Conservation (phyloP, 2,797 vertebrate genomes). For the Cyclura pinguis region DNA sequence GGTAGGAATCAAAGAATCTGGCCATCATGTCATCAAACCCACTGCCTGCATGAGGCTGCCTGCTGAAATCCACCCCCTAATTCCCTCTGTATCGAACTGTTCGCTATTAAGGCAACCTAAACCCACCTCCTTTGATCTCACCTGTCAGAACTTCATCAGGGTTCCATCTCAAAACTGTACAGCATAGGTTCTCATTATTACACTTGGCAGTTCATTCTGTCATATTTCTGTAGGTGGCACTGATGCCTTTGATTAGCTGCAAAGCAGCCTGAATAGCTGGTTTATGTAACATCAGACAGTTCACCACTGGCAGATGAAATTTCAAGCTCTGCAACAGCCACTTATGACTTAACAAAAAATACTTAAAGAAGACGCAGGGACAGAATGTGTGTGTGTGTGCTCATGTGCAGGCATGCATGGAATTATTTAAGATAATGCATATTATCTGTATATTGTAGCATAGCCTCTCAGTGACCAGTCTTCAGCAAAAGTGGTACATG, state of each 20-base stretch:
- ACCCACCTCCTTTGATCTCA: constrained; percentile 25
- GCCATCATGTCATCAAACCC: background rate
- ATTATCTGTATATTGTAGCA: background rate
- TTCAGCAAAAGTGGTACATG: background rate
- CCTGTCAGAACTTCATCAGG: constrained; percentile 20
- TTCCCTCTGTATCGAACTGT: background rate
- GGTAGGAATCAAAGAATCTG: constrained; percentile 6
- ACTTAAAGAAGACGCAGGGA: background rate
- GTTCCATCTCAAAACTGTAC: constrained; percentile 10
- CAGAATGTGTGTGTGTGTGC: background rate
- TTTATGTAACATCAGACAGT: constrained; percentile 72
- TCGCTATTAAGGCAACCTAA: constrained; percentile 7
- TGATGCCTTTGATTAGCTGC: constrained; percentile 62
- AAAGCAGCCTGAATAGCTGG: constrained; percentile 68
- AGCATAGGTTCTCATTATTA: constrained; percentile 16
- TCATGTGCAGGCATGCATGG: too few species aligned
- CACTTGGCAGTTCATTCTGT: constrained; percentile 46
- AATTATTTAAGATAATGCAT: background rate
- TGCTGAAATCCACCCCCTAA: constrained; percentile 15
- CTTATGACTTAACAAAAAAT: constrained; percentile 11
- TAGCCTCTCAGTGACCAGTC: background rate
- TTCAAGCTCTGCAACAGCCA: constrained; percentile 62
- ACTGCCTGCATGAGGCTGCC: background rate
- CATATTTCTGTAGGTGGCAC: constrained; percentile 61
- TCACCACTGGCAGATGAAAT: constrained; percentile 59